Conservation (phyloP, 1,140 invertebrate genomes). For the Orchestia grillus region DNA sequence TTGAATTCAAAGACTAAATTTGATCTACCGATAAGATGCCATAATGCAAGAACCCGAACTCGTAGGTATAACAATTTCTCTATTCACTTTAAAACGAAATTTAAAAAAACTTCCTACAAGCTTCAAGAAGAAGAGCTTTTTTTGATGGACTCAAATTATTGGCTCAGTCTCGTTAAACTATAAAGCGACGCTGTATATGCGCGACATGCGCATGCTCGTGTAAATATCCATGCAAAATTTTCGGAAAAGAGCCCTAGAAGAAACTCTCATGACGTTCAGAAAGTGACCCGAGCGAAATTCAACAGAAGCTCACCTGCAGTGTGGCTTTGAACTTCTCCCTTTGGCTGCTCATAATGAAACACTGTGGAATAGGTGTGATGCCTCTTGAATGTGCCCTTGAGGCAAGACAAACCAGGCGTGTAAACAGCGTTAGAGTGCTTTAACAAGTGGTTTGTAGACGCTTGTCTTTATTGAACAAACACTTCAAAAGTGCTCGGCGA, state of each 20-base stretch:
- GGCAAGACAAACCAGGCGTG: slow-evolving; percentile 25
- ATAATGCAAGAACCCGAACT: too few species aligned
- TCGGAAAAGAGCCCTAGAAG: not conserved
- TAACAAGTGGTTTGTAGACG: slow-evolving; percentile 53
- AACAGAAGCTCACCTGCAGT: not conserved
- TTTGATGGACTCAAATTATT: not conserved
- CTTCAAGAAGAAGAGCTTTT: not conserved
- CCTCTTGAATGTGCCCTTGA: slow-evolving; percentile 55
- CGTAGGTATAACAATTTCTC: too few species aligned
- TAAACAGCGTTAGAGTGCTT: slow-evolving; percentile 43
- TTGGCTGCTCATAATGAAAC: slow-evolving; percentile 35
- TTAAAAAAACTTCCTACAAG: too few species aligned
- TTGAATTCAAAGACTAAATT: too few species aligned
- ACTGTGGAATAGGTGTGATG: slow-evolving; percentile 43
- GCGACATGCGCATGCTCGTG: not conserved
- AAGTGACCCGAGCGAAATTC: not conserved
- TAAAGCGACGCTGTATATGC: not conserved
- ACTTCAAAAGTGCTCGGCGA: slow-evolving; percentile 50
- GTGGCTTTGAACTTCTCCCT: not conserved
- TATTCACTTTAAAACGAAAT: too few species aligned
- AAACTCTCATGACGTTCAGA: not conserved
- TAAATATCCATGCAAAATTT: not conserved
- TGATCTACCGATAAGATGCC: too few species aligned
- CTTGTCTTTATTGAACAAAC: slow-evolving; percentile 45
- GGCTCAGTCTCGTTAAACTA: not conserved